Conservation (phyloP, 2,888 invertebrate genomes). For the Thymelicus sylvestris region DNA sequence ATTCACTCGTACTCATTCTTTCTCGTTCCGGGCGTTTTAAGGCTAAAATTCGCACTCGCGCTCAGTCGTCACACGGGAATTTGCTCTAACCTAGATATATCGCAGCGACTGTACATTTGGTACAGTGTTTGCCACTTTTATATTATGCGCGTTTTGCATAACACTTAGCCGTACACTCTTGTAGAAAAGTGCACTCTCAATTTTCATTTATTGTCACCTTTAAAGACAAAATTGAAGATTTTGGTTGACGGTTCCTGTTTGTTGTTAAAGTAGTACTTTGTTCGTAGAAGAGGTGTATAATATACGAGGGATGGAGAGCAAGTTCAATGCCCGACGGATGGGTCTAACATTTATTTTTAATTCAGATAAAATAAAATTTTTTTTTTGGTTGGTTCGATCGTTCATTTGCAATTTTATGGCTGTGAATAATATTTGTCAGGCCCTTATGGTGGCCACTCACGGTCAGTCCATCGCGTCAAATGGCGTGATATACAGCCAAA, state of each 20-base stretch:
- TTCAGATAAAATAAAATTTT: too few relatives aligned
- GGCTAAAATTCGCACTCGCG: constrained; percentile 23
- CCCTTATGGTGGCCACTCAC: too few relatives aligned
- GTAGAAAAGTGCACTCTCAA: constrained; percentile 35
- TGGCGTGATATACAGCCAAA: too few relatives aligned
- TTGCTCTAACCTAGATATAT: constrained; percentile 36
- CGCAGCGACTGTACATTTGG: constrained; percentile 31
- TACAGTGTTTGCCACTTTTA: constrained; percentile 35
- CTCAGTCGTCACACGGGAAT: constrained; percentile 17
- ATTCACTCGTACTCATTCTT: constrained; percentile 17
- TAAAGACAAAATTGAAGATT: not conserved
- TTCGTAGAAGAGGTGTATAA: not conserved
- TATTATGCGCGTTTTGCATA: constrained; percentile 36
- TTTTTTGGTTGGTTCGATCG: too few relatives aligned
- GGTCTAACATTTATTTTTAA: too few relatives aligned
- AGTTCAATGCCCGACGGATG: too few relatives aligned
- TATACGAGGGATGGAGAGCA: not conserved
- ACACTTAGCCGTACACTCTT: constrained; percentile 34
- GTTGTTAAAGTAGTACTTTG: not conserved
- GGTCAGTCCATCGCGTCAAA: too few relatives aligned
- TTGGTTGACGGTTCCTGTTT: not conserved
- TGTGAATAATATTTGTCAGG: too few relatives aligned
- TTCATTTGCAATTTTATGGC: too few relatives aligned
- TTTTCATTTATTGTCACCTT: constrained; percentile 18
- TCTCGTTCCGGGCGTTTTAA: constrained; percentile 21